Base-by-base conservation (phyloP, 1,140 invertebrate genomes). In the Drosophila auraria region DNA sequence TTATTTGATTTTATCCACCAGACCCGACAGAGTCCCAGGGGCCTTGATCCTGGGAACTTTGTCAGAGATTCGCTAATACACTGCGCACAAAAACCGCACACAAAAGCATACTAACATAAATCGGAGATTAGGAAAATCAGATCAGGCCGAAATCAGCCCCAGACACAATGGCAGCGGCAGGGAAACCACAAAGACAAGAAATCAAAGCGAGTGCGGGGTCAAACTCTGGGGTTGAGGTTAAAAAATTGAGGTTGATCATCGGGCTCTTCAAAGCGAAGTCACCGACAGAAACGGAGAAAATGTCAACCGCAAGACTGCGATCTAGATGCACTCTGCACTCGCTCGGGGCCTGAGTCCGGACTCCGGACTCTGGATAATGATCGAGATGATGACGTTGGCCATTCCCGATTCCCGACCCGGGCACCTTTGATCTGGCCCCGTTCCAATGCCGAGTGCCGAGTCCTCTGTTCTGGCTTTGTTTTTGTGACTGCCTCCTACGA, bases 241-340 rank as follows among this genome's bases (percentile, higher is more conserved):
- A 65, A 56, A 54, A 44, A 14, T 20, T 33, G 68, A 36, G 49
- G 69, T 50, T 33, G 36, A 57, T 57, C 54, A 25, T n/a, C 8
- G 54, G 27, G 7, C 8, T 59, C 83, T 78, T 91, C 87, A 91
- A 91, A 91, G 87, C 51, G 73, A 73, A 90, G 76, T 91, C 86
- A 83, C 87, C 87, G 87, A 78, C 80, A 83, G 66, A 61, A 76
- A 51, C 65, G 53, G 25, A 45, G 54, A 82, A 87, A 91, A 91
- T 90, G 86, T 90, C 86, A 90, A 90, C 86, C 86, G 75, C 86
- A 90, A 80, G 71, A 82, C 66, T 59, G 79, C 53, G 44, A 77
- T 77, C 74, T 40, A 57, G 71, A 69, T 60, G 30, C 25, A 57
- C 53, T 56, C 47, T 60, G 30, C 25, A 57, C 53, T 56, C 47